Conservation (phyloP, 1,140 invertebrate species). For the Delia radicum region DNA sequence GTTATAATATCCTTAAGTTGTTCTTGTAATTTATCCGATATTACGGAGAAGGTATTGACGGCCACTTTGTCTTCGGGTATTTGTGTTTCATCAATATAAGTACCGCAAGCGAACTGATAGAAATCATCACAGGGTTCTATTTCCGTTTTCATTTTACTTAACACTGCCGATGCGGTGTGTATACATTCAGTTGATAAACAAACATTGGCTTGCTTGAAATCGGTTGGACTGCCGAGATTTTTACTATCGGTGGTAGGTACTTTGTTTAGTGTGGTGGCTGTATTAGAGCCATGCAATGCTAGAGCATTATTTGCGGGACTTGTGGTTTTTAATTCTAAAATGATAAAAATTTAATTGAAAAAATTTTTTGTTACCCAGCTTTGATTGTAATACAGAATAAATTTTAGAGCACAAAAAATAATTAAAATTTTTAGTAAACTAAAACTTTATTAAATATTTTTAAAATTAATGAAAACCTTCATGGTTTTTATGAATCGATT, state of each 20-base stretch:
- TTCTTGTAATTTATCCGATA: slow-evolving; percentile 77
- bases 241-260: slow-evolving; percentile 25
- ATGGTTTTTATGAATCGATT: too few relatives aligned
- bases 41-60: slow-evolving; percentile 77
- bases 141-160: slow-evolving; percentile 70
- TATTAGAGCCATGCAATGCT: slow-evolving; percentile 36
- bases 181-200: slow-evolving; percentile 68
- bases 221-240: slow-evolving; percentile 32
- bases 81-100: slow-evolving; percentile 69
- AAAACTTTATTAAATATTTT: neutral
- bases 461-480: too few relatives aligned
- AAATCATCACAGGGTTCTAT: slow-evolving; percentile 90
- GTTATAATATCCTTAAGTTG: slow-evolving; percentile 76
- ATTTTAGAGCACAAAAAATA: too few relatives aligned
- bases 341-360: too few relatives aligned
- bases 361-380: neutral
- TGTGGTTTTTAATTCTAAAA: slow-evolving; percentile 25
- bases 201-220: slow-evolving; percentile 44
- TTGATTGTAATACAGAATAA: too few relatives aligned
- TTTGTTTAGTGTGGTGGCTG: slow-evolving; percentile 35
- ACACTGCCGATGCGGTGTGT: slow-evolving; percentile 70
- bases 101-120: slow-evolving; percentile 79
- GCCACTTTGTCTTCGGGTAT: slow-evolving; percentile 81
- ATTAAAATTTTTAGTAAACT: neutral
- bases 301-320: slow-evolving; percentile 26